Evolutionary conservation across 53 echinoderm and acorn worm species (phyloP), one percentile per base, ranked within the genome.

Genomic region (Antedon mediterranea): DNA sequence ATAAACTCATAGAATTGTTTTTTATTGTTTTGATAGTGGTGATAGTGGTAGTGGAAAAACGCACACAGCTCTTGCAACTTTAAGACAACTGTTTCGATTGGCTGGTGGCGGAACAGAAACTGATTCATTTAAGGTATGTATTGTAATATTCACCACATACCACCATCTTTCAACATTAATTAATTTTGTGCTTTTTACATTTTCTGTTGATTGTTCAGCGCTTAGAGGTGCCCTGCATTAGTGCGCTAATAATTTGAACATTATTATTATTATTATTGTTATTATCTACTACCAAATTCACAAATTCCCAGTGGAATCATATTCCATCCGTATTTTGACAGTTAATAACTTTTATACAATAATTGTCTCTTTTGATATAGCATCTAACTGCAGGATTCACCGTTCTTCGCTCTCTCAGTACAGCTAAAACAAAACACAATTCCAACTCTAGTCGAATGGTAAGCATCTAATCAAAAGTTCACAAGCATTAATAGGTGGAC

Each of bases 11-110:
- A 28, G 34, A 57, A 2, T 4, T 72, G n/a, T 76, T 18, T 27
- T 28, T 30, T 23, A 34, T 43, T 11, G 11, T 8, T 41, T 70
- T 78, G 79, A 27, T 82, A 98, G 98, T 72, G 98, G 98, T 76
- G 93, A 88, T 73, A 90, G 92, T 77, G 98, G 98, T 18, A 93
- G 92, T 81, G 98, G 98, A 31, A 98, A 98, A 79, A 92, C 88
- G 0, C 88, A 98, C 73, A 84, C 88, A 74, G 92, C 98, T 28
- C 90, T 93, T 71, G 76, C 86, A 81, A 82, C 93, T 32, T 92
- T 98, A 79, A 84, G 92, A 81, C 92, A 93, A 81, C 88, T 98
- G 32, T 90, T 90, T 83, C 79, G 82, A 72, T 79, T 90, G 30
- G 83, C 85, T 29, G 91, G 88, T 31, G 82, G 88, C 29, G 86